Evolutionary conservation across 2,888 invertebrate genomes (phyloP), one percentile per base, ranked within the genome.

Genomic region (Mythimna ferrago): DNA sequence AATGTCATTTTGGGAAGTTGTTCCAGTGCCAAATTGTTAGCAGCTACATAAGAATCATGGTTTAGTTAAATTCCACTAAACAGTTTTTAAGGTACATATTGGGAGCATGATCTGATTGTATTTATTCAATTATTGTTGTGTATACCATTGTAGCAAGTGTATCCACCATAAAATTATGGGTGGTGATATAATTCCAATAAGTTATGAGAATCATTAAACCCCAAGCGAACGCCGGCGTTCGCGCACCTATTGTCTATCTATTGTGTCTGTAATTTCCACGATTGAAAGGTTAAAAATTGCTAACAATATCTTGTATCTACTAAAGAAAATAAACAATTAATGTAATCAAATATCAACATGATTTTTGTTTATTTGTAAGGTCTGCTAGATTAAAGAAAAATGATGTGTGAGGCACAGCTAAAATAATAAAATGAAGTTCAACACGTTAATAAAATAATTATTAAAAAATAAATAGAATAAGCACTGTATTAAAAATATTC

Each of bases 1-100:
- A 90, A 88, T 90, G 89, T 89, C 91, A 91, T 89, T 88, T 86
- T 88, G 88, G 86, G 87, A 87, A 88, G 82, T 80, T 84, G 41
- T 71, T 79, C 80, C 83, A 88, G 92, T 93, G 92, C 93, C 92
- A 93, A 93, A 92, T 84, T 71, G 71, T 84, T 48, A 84, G 81
- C 56, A 66, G 57, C 68, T 38, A 51, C 32, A 56, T 58, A 67
- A 54, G n/a, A 63, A 57, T 35, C 21, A 35, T 63, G 44, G n/a
- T 53, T 63, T 51, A 44, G 41, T 51, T 38, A 48, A 61, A 44
- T 44, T 56, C 10, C 19, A 53, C 11, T 35, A 54, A 58, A 56
- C 58, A 54, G 7, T 35, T 10, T 32, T 63, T 41, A 10, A 44
- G 54, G 32, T 32, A 44, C 14, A 44, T 44, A 48, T 48, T 21